Conservation (phyloP, 1,140 invertebrate species). For the Globodera rostochiensis region DNA sequence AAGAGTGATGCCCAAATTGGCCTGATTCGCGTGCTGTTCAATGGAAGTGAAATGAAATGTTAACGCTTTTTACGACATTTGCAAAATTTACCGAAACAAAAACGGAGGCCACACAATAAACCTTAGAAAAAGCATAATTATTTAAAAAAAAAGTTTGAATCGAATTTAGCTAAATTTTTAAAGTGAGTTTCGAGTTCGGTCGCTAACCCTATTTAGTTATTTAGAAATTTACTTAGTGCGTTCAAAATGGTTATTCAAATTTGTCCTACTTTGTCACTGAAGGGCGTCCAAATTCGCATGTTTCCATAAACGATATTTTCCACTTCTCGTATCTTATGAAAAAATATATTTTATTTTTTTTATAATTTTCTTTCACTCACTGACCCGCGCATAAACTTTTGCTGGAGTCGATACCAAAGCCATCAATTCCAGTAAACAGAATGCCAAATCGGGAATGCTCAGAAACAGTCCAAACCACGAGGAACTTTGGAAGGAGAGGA, state of each 20-base stretch:
- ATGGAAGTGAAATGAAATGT: constrained; percentile 23
- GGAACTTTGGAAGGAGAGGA: constrained; percentile 18
- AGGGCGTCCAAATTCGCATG: constrained; percentile 40
- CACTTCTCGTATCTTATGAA: constrained; percentile 46
- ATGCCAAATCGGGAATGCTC: constrained; percentile 36
- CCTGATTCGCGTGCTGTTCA: constrained; percentile 42
- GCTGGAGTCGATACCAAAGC: constrained; percentile 40
- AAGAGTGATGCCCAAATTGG: constrained; percentile 40
- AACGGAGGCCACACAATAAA: constrained; percentile 33
- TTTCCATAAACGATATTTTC: constrained; percentile 49
- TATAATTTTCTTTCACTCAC: not conserved
- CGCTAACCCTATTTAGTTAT: too few relatives aligned
- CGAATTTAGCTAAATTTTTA: too few relatives aligned
- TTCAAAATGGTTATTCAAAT: too few relatives aligned
- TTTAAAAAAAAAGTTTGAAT: too few relatives aligned
- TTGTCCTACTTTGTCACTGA: constrained; percentile 40
- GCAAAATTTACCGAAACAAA: constrained; percentile 11
- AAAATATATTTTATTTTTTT: constrained; percentile 5
- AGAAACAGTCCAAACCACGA: constrained; percentile 31
- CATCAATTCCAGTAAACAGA: constrained; percentile 44
- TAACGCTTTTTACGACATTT: not conserved
- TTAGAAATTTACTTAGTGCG: too few relatives aligned
- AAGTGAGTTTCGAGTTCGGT: too few relatives aligned
- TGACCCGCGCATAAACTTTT: constrained; percentile 38
- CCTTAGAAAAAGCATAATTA: not conserved